Conservation (phyloP, 2,888 invertebrate species). For the Drosophila tripunctata region DNA sequence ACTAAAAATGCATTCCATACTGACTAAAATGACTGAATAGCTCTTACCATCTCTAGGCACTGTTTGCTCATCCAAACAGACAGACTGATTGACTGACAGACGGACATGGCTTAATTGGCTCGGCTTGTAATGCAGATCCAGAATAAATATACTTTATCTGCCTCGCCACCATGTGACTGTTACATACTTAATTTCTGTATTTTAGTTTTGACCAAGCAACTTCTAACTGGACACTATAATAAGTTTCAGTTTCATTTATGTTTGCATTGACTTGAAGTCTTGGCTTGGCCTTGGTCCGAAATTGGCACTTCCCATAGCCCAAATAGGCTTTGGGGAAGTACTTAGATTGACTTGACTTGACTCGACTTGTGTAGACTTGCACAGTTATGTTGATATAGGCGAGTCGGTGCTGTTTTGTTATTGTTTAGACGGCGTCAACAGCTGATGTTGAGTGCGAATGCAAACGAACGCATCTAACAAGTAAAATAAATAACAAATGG, state of each 20-base stretch:
- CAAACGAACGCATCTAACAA: constrained; percentile 37
- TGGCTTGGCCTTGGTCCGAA: constrained; percentile 24
- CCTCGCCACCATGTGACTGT: too few species aligned
- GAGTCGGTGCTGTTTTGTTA: neutral
- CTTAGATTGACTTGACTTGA: constrained; percentile 3
- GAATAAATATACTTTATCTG: too few species aligned
- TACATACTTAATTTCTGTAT: too few species aligned
- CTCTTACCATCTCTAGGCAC: too few species aligned
- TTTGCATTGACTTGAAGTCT: neutral
- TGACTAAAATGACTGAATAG: too few species aligned
- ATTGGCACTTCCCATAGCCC: constrained; percentile 52
- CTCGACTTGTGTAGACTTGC: constrained; percentile 15
- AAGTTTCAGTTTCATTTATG: constrained; percentile 6
- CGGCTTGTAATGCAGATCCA: too few species aligned
- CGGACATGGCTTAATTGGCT: too few species aligned
- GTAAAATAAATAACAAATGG: constrained; percentile 19
- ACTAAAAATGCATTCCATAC: too few species aligned
- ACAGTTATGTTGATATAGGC: constrained; percentile 23
- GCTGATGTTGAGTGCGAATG: constrained; percentile 10
- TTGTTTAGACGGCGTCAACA: constrained; percentile 3
- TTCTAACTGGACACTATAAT: neutral
- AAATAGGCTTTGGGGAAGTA: constrained; percentile 55
- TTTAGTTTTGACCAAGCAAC: too few species aligned
- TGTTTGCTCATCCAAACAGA: too few species aligned
- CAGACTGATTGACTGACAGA: too few species aligned